Evolutionary conservation across 2,113 vertebrate genomes (phyloP).

Genomic region (Falco punctatus): DNA sequence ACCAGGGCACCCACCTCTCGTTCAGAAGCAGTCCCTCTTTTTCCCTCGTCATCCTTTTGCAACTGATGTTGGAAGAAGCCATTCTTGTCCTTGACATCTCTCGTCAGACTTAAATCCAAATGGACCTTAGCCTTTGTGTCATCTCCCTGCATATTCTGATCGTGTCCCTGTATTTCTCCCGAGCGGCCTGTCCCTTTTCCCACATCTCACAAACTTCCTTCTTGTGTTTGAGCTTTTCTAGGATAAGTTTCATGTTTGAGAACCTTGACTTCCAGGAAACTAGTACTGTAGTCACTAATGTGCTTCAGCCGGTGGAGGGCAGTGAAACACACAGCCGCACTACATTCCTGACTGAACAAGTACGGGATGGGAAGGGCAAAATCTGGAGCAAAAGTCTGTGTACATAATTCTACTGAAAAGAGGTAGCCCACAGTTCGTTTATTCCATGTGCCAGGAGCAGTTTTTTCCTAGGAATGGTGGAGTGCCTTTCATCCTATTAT

Average conservation of each 20-base stretch:
- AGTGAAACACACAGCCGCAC: neutral
- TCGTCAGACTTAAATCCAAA: too few species aligned
- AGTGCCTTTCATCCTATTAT: neutral
- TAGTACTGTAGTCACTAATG: neutral
- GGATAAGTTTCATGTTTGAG: neutral
- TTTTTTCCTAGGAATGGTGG: neutral
- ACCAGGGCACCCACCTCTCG: too few species aligned
- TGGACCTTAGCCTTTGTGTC: too few species aligned
- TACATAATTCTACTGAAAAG: rapidly evolving
- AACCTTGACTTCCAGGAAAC: neutral
- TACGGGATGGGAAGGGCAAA: rapidly evolving
- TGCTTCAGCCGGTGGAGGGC: slow-evolving; percentile 19
- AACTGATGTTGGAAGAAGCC: too few species aligned
- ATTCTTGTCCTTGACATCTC: too few species aligned
- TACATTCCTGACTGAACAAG: rapidly evolving
- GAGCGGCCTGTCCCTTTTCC: too few species aligned
- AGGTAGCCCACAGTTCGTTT: neutral
- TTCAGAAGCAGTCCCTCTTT: too few species aligned
- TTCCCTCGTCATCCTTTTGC: too few species aligned
- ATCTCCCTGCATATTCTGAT: too few species aligned
- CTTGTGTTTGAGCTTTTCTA: neutral
- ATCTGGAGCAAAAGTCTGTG: neutral
- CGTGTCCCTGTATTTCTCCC: too few species aligned
- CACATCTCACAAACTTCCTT: too few species aligned
- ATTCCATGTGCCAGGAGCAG: neutral